A percentile compares a stretch with the other conserved stretches of the same genome.
phyloP scores from a whole-genome alignment of 1,140 invertebrate species.

The Drosophila ananassae region DNA sequence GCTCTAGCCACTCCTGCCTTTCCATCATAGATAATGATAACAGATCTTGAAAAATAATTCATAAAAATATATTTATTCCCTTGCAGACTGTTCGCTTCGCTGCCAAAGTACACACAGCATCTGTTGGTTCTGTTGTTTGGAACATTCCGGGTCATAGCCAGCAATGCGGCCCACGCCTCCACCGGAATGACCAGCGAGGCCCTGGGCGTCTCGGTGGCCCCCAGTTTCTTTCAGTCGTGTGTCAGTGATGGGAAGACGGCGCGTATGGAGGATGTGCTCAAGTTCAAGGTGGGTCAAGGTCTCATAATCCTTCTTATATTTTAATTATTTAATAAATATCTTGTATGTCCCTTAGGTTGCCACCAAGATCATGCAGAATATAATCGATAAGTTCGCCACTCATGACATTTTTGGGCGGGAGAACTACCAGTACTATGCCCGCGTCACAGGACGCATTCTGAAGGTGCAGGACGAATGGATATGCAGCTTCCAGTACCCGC shows the following conservation, averaged over 20 bases:
- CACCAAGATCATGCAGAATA: constrained; percentile 96
- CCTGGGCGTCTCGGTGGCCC: constrained; percentile 96
- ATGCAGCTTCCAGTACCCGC: constrained; percentile 95
- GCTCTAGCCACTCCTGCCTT: constrained; percentile 10
- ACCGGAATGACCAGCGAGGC: constrained; percentile 99
- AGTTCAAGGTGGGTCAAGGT: constrained; percentile 93
- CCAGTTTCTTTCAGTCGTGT: constrained; percentile 99
- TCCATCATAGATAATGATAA: constrained; percentile 17
- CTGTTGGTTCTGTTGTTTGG: constrained; percentile 97
- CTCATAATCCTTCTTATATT: too few relatives aligned
- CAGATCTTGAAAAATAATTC: constrained; percentile 34
- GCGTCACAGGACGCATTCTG: constrained; percentile 95
- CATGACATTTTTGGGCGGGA: constrained; percentile 97
- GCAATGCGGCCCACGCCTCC: constrained; percentile 93
- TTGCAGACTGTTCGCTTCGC: constrained; percentile 93
- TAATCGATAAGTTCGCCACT: constrained; percentile 98
- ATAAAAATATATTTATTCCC: constrained; percentile 15
- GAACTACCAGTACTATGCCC: constrained; percentile 98
- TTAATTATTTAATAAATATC: too few relatives aligned
- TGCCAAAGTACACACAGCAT: constrained; percentile 95
- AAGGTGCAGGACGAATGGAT: constrained; percentile 97
- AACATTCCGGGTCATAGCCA: constrained; percentile 97
- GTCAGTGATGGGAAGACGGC: constrained; percentile 96
- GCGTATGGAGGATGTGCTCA: constrained; percentile 96
- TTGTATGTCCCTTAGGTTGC: constrained; percentile 88